Evolutionary conservation across 2,888 invertebrate genomes (phyloP).

Genomic region (Ernsta delagoae): DNA sequence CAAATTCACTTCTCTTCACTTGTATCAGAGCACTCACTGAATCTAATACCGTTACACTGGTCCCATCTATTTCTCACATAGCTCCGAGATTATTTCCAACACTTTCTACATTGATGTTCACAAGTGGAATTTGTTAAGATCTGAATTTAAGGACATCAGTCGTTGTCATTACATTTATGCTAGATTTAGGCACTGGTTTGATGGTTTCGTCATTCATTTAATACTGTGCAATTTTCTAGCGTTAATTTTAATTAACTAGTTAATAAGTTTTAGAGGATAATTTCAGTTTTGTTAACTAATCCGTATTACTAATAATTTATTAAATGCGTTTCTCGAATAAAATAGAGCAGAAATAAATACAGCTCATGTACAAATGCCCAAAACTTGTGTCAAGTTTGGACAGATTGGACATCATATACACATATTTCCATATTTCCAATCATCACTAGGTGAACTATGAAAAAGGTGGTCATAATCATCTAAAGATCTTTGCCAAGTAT

Average conservation of each 20-base stretch:
- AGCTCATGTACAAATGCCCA: too few relatives aligned
- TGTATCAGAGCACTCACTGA: constrained; percentile 5
- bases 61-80: not conserved
- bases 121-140: not conserved
- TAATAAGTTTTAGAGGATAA: too few relatives aligned
- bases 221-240: too few relatives aligned
- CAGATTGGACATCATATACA: too few relatives aligned
- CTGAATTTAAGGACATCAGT: not conserved
- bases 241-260: too few relatives aligned
- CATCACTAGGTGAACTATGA: too few relatives aligned
- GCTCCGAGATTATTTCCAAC: not conserved
- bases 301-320: too few relatives aligned
- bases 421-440: too few relatives aligned
- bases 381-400: too few relatives aligned
- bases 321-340: too few relatives aligned
- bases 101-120: not conserved
- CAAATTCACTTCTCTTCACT: constrained; percentile 14
- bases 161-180: not conserved
- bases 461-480: not conserved
- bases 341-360: too few relatives aligned
- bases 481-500: not conserved
- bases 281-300: too few relatives aligned
- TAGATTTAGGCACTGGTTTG: not conserved
- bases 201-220: not conserved
- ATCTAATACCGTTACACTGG: constrained; percentile 17